A percentile compares a stretch with the other conserved stretches of the same genome.
Conservation (phyloP, 2,797 vertebrate genomes). For the Crenuchus spilurus region DNA sequence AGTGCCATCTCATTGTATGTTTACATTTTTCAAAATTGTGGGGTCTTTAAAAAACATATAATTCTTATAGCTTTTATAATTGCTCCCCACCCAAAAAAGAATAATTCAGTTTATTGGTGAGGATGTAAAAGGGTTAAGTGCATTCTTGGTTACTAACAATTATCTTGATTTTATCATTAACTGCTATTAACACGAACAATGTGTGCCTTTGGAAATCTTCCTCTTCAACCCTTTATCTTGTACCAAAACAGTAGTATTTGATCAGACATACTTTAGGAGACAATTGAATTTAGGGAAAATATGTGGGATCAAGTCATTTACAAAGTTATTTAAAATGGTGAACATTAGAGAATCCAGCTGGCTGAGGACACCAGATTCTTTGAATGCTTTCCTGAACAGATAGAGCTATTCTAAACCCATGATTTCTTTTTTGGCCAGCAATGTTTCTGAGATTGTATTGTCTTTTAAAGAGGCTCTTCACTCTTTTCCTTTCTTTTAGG, state of each 20-base stretch:
- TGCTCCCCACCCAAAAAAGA: too few relatives aligned
- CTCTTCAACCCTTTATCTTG: neutral
- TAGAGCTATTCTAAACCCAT: slow-evolving; percentile 31
- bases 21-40: too few relatives aligned
- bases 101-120: too few relatives aligned
- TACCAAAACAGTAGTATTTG: neutral
- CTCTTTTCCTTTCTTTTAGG: slow-evolving; percentile 6
- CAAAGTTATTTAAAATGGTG: slow-evolving; percentile 16
- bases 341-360: slow-evolving; percentile 44
- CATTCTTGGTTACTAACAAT: neutral
- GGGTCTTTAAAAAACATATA: too few relatives aligned
- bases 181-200: neutral
- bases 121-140: too few relatives aligned
- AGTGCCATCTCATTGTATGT: too few relatives aligned
- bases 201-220: neutral
- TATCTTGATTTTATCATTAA: neutral
- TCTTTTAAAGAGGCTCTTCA: neutral
- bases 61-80: too few relatives aligned
- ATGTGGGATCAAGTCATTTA: too few relatives aligned
- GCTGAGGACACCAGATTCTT: slow-evolving; percentile 28
- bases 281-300: too few relatives aligned
- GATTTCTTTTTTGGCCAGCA: neutral
- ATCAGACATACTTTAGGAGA: too few relatives aligned
- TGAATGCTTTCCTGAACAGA: slow-evolving; percentile 34
- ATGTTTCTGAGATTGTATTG: neutral